A percentile compares a stretch with the other conserved stretches of the same genome.
Evolutionary conservation across 1,140 invertebrate genomes (phyloP).

Genomic region (Lepidostoma basale): DNA sequence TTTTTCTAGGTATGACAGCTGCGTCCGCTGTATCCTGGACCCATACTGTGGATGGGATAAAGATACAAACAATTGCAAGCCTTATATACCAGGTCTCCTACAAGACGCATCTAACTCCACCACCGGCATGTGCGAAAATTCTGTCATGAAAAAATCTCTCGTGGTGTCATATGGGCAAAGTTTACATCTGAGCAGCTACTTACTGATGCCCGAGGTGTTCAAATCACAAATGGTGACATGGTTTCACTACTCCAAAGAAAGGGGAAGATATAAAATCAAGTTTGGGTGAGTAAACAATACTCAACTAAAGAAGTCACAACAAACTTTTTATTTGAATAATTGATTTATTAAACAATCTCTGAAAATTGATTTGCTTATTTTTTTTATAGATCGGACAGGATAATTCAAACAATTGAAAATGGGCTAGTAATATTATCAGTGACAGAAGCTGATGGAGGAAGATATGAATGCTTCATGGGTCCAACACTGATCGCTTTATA

Average conservation of each 20-base stretch:
- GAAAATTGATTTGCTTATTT: constrained; percentile 37
- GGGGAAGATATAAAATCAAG: constrained; percentile 64
- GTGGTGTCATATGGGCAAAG: constrained; percentile 78
- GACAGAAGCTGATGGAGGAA: constrained; percentile 71
- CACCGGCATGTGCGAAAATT: constrained; percentile 72
- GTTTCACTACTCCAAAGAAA: constrained; percentile 75
- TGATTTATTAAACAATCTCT: too few relatives aligned
- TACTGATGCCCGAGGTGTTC: constrained; percentile 71
- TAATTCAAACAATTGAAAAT: constrained; percentile 72
- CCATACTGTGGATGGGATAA: constrained; percentile 87
- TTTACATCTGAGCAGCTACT: constrained; percentile 75
- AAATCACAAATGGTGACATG: constrained; percentile 67
- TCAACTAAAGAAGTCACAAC: too few relatives aligned
- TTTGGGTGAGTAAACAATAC: constrained; percentile 58
- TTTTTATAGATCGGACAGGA: constrained; percentile 67
- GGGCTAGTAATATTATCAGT: constrained; percentile 75
- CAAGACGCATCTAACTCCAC: constrained; percentile 77
- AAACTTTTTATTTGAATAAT: too few relatives aligned
- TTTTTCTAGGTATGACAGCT: constrained; percentile 71
- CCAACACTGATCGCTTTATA: constrained; percentile 71
- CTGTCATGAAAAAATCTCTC: constrained; percentile 70
- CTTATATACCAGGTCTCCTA: constrained; percentile 69
- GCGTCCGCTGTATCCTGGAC: constrained; percentile 78
- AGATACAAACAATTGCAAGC: constrained; percentile 74
- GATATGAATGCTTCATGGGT: constrained; percentile 74